Percentiles rank a stretch among this genome's conserved stretches.
These are phyloP conservation scores for Passerculus sandwichensis DNA, from an alignment of 2,797 vertebrate species.

Conservation along the genomic window DNA sequence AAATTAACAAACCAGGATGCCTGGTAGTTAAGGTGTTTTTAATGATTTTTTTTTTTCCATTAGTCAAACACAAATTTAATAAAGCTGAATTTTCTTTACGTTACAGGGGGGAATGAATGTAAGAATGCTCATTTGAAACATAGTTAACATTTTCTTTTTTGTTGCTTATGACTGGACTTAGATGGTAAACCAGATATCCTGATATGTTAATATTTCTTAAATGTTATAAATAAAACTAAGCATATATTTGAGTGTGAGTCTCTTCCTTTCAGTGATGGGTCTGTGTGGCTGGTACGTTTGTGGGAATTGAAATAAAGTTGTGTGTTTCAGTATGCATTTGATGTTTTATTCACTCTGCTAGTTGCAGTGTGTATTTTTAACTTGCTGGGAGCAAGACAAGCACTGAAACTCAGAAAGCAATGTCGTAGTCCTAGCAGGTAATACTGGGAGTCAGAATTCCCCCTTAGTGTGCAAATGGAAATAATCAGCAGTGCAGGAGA, in stretches of 20 bases:
- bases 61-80: conserved; percentile 65
- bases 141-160: conserved; percentile 76
- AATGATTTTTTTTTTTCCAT: conserved; percentile 65
- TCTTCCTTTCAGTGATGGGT: conserved; percentile 66
- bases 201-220: conserved; percentile 83
- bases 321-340: background rate
- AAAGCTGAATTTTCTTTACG: conserved; percentile 73
- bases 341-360: background rate
- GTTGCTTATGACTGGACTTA: conserved; percentile 80
- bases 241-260: conserved; percentile 51
- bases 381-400: background rate
- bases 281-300: background rate
- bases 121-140: conserved; percentile 77
- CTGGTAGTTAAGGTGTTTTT: conserved; percentile 71
- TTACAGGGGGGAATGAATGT: conserved; percentile 68
- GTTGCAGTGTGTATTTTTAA: background rate
- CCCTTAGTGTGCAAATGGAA: background rate
- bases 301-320: background rate
- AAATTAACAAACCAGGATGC: conserved; percentile 69
- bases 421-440: background rate
- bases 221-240: conserved; percentile 81
- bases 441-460: background rate
- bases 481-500: background rate
- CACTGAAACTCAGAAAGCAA: rapidly evolving
- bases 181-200: conserved; percentile 75